Evolutionary conservation across 1,140 invertebrate species (phyloP), one percentile per base, ranked within the genome.

Genomic region (Hylaeus volcanicus): DNA sequence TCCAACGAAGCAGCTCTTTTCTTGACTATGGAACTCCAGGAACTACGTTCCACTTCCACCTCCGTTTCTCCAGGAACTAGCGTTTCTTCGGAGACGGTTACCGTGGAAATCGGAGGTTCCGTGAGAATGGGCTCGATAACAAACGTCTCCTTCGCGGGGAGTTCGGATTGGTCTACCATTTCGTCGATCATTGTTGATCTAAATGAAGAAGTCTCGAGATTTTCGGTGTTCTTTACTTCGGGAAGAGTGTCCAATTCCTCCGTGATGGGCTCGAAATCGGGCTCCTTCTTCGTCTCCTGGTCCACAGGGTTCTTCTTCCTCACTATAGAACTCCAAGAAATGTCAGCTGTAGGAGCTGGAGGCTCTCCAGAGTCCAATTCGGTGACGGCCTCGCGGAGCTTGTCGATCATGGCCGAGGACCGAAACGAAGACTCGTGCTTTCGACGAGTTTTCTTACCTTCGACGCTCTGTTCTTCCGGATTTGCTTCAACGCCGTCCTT

Each of bases 271-370:
- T 83, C 76, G 1, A 70, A n/a, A 12, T 81, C 73, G 0, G 8
- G 1, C 6, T 66, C 45, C 9, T 37, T 48, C 11, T 45, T 45
- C 8, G 41, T 12, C 0, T 26, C 43, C 3, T 15, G 37, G 15
- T 65, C 78, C 6, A 43, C 0, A 0, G 12, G 3, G 3, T 66
- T 56, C 71, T 86, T 64, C 64, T 88, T 81, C 79, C 85, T 89
- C 0, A 89, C 82, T 0, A 92, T 55, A 0, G 84, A 89, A n/a
- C 88, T 91, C 90, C 90, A 91, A 0, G 85, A 89, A 65, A 71
- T 55, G 39, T 87, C 86, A 0, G 53, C 3, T 3, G n/a, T 26
- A 1, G 69, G 53, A 26, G 56, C 1, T 3, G 9, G 1, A 37
- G 45, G 0, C 5, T 73, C 58, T n/a, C 12, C 15, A 6, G 5